These are phyloP conservation scores for Choreutis nemorana DNA, from an alignment of 2,888 invertebrate species.

Conservation along the genomic window DNA sequence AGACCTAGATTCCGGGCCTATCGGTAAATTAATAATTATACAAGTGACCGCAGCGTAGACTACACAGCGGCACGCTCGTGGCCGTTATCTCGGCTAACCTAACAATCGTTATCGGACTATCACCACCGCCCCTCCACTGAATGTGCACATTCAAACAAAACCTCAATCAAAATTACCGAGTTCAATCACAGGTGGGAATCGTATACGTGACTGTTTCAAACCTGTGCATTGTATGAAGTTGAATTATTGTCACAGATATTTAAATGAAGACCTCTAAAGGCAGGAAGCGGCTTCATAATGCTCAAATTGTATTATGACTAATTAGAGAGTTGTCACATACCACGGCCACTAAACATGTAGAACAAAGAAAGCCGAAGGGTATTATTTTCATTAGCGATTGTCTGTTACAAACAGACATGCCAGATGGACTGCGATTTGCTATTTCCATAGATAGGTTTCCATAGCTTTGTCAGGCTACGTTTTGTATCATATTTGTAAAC, in stretches of 20 bases:
- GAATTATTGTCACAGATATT: no score
- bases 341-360: conserved; percentile 24
- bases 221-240: no score
- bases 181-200: no score
- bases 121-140: conserved; percentile 32
- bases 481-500: conserved; percentile 1
- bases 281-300: conserved; percentile 12
- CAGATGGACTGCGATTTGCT: conserved; percentile 3
- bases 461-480: no score
- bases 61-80: conserved; percentile 26
- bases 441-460: no score
- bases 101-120: conserved; percentile 51
- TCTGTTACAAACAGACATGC: conserved; percentile 8
- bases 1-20: no score
- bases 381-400: conserved; percentile 16
- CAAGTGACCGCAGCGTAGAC: no score
- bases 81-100: conserved; percentile 44
- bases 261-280: conserved; percentile 3
- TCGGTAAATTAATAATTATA: no score
- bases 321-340: conserved; percentile 14
- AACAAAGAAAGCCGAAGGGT: conserved; percentile 24
- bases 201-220: no score
- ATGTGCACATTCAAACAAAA: conserved; percentile 25
- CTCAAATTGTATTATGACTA: not conserved
- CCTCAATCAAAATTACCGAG: conserved; percentile 9